These are phyloP conservation scores for Zaprionus camerounensis DNA, from an alignment of 1,140 invertebrate genomes.

Conservation along the genomic window DNA sequence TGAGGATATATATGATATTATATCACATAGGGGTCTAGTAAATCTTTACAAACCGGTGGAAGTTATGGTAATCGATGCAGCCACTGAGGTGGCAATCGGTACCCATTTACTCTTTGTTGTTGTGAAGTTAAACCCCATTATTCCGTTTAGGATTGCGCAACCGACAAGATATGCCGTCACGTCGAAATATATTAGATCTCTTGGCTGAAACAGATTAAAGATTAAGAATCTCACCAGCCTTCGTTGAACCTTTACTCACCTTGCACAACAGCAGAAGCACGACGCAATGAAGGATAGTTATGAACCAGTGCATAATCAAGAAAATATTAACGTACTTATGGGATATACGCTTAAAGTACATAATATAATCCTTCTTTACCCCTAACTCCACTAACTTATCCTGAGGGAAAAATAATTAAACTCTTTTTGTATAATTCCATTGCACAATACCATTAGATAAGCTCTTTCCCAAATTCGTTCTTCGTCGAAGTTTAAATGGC, in stretches of 20 bases:
- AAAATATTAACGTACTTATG: conserved; percentile 41
- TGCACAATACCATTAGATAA: conserved; percentile 43
- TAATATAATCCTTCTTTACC: conserved; percentile 40
- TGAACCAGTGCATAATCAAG: conserved; percentile 18
- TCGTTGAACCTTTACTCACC: neutral
- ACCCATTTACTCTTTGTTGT: conserved; percentile 82
- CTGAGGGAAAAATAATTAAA: conserved; percentile 2
- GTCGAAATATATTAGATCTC: conserved; percentile 49
- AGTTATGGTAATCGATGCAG: conserved; percentile 68
- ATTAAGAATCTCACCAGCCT: too few relatives aligned
- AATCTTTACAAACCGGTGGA: conserved; percentile 43
- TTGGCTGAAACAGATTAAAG: conserved; percentile 15
- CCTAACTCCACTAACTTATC: conserved; percentile 42
- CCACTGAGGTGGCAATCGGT: conserved; percentile 83
- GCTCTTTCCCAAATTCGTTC: conserved; percentile 43
- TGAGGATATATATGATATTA: conserved; percentile 19
- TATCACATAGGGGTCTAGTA: neutral
- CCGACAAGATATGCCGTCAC: conserved; percentile 76
- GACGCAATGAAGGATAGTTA: neutral
- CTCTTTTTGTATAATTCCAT: neutral
- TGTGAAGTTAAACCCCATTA: conserved; percentile 85
- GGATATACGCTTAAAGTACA: conserved; percentile 42
- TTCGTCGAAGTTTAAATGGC: conserved; percentile 21
- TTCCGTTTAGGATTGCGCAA: conserved; percentile 78
- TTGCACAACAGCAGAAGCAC: conserved; percentile 14